A percentile compares a stretch with the other conserved stretches of the same genome.
Conservation (phyloP, 35 echinoderm and acorn worm species). For the Apostichopus parvimensis region DNA sequence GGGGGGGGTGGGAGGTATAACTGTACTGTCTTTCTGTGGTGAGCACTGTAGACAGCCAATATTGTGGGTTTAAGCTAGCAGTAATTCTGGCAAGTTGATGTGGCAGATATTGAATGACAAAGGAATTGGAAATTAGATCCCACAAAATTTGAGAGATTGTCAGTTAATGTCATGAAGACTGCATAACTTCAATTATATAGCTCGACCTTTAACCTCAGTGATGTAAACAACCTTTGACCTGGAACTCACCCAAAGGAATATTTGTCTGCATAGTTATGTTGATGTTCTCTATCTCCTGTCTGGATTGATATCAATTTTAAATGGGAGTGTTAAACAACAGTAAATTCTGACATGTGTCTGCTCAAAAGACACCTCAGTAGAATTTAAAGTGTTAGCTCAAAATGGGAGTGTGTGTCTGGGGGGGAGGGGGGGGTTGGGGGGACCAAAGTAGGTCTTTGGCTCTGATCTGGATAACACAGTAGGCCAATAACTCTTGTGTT, state of each 20-base stretch:
- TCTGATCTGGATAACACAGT: too few relatives aligned
- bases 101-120: slow-evolving; percentile 9
- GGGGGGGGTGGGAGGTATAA: too few relatives aligned
- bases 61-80: not conserved
- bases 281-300: not conserved
- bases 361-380: too few relatives aligned
- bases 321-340: not conserved
- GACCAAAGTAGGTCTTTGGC: too few relatives aligned
- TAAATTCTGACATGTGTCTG: too few relatives aligned
- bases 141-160: slow-evolving; percentile 28
- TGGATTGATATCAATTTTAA: not conserved
- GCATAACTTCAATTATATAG: slow-evolving; percentile 5
- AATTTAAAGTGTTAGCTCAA: too few relatives aligned
- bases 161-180: slow-evolving; percentile 5
- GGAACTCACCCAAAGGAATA: not conserved
- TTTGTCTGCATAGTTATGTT: not conserved
- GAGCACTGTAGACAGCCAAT: not conserved
- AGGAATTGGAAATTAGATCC: not conserved
- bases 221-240: not conserved
- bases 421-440: too few relatives aligned
- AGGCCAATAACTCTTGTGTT: too few relatives aligned
- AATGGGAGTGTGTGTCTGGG: too few relatives aligned
- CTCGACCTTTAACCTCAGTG: not conserved
- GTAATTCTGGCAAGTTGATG: not conserved
- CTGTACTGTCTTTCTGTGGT: too few relatives aligned